Conservation (phyloP, 1,140 invertebrate genomes). For the Drosophila sechellia region DNA sequence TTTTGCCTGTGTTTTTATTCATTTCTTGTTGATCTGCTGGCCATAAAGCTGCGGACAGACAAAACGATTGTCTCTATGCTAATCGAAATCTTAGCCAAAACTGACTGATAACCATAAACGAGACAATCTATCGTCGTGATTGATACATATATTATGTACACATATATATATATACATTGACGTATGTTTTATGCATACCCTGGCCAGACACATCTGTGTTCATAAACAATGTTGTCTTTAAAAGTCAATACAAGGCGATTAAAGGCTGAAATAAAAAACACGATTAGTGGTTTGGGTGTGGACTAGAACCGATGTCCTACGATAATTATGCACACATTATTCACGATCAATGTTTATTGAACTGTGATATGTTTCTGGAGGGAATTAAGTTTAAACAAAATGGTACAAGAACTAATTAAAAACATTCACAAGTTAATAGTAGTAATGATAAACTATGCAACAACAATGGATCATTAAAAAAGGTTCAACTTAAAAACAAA, state of each 20-base stretch:
- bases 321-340: background rate
- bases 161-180: too few species aligned
- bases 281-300: background rate
- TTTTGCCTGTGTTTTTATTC: constrained; percentile 12
- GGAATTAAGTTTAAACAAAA: background rate
- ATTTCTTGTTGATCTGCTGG: constrained; percentile 15
- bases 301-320: background rate
- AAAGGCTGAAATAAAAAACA: background rate
- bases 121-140: constrained; percentile 27
- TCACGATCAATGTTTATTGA: constrained; percentile 26
- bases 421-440: too few species aligned
- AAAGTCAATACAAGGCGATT: background rate
- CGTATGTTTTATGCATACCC: constrained; percentile 17
- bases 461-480: too few species aligned
- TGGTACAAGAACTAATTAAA: too few species aligned
- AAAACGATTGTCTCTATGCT: constrained; percentile 47
- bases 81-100: constrained; percentile 22
- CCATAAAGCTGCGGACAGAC: constrained; percentile 39
- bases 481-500: too few species aligned
- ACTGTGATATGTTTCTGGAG: background rate
- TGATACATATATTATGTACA: constrained; percentile 16
- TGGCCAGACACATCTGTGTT: constrained; percentile 1
- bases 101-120: constrained; percentile 41
- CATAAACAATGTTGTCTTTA: constrained; percentile 29
- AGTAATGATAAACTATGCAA: too few species aligned